Evolutionary conservation across 2,888 invertebrate species (phyloP).

Genomic region (Pachliopta kotzebuea): DNA sequence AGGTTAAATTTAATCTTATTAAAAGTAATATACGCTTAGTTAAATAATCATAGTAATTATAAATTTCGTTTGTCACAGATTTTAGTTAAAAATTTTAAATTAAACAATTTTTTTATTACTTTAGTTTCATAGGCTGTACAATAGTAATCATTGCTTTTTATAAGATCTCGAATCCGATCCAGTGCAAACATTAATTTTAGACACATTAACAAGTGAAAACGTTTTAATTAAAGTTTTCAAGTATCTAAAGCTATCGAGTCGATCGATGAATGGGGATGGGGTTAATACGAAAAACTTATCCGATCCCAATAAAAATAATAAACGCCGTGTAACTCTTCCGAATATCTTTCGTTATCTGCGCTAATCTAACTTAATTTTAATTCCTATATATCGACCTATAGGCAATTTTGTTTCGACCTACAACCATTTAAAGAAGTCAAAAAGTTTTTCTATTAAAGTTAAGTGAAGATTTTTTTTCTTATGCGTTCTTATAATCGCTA

Average conservation of each 20-base stretch:
- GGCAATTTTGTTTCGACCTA: constrained; percentile 31
- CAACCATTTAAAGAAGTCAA: constrained; percentile 6
- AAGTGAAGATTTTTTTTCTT: background rate
- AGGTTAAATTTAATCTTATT: background rate
- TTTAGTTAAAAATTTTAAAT: background rate
- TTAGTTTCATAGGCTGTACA: background rate
- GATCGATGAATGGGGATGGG: constrained; percentile 18
- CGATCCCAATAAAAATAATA: constrained; percentile 35
- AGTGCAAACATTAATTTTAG: constrained; percentile 1
- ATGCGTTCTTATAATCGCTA: background rate
- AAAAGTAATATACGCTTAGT: background rate
- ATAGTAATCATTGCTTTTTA: background rate
- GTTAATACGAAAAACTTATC: constrained; percentile 32
- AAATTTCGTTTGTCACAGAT: too few relatives aligned
- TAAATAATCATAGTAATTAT: too few relatives aligned
- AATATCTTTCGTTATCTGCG: constrained; percentile 32
- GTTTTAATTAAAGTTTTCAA: constrained; percentile 28
- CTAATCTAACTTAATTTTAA: constrained; percentile 27
- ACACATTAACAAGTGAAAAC: background rate
- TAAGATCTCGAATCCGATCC: constrained; percentile 2
- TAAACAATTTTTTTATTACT: background rate
- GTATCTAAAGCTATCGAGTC: constrained; percentile 39
- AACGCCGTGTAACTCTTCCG: constrained; percentile 34
- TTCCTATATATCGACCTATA: constrained; percentile 29
- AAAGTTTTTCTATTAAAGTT: constrained; percentile 25